phyloP scores from a whole-genome alignment of 2,113 vertebrate species.

The Astur gentilis region DNA sequence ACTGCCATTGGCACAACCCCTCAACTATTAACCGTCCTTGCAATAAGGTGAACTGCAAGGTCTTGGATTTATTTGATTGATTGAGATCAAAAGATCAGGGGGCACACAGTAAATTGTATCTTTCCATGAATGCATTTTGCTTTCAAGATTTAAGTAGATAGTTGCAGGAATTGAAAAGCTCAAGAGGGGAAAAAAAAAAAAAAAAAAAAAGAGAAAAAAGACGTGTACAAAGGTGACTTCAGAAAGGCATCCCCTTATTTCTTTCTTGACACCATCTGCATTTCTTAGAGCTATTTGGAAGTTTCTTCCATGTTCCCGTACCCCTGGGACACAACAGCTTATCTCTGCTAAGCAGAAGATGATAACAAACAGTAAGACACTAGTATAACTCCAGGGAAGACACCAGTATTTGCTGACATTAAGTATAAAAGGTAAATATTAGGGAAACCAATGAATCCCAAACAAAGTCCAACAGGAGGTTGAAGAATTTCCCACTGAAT shows the following conservation, averaged over 20 bases:
- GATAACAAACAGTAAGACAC: background rate
- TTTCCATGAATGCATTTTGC: background rate
- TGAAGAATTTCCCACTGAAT: background rate
- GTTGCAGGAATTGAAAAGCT: background rate
- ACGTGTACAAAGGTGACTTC: background rate
- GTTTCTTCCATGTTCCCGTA: background rate
- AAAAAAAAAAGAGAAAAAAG: background rate
- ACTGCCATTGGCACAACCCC: background rate
- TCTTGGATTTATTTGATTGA: slow-evolving; percentile 43
- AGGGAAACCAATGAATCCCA: background rate
- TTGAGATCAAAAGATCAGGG: slow-evolving; percentile 38
- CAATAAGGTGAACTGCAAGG: background rate
- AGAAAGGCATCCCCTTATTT: slow-evolving; percentile 11
- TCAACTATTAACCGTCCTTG: background rate
- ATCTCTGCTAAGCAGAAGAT: slow-evolving; percentile 1
- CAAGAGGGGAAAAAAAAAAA: background rate
- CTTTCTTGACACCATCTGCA: background rate
- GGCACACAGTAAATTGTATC: background rate
- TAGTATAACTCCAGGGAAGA: background rate
- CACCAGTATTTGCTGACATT: background rate
- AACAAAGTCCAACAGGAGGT: background rate
- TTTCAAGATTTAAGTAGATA: slow-evolving; percentile 35
- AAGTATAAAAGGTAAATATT: background rate
- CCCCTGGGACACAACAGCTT: slow-evolving; percentile 14
- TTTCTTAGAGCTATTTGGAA: background rate